These are phyloP conservation scores for Oceanodroma leucorhoa DNA, from an alignment of 2,797 vertebrate genomes.

Conservation along the genomic window DNA sequence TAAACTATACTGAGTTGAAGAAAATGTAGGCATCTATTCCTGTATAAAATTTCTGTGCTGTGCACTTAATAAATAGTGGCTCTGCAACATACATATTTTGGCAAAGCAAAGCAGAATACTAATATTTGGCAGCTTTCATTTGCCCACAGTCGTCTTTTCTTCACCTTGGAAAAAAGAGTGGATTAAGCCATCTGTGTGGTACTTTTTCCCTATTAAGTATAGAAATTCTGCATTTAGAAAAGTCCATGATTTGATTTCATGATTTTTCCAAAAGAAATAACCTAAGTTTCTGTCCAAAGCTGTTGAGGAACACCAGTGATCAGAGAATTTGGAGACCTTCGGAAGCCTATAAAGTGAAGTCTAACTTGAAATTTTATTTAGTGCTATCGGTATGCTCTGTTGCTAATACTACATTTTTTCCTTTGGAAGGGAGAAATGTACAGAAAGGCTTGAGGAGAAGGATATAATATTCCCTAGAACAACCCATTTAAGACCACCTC, in stretches of 20 bases:
- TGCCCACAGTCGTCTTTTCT: not conserved
- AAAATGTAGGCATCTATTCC: not conserved
- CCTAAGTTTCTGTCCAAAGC: not conserved
- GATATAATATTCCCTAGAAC: not conserved
- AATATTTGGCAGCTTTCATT: not conserved
- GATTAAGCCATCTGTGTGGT: not conserved
- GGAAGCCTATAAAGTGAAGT: not conserved
- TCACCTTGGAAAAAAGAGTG: not conserved
- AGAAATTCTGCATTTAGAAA: not conserved
- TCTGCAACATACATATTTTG: not conserved
- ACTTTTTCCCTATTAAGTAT: not conserved
- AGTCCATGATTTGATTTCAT: not conserved
- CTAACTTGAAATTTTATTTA: not conserved
- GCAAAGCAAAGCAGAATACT: not conserved
- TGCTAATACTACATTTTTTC: not conserved
- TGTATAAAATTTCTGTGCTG: not conserved
- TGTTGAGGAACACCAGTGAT: not conserved
- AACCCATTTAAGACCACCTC: not conserved
- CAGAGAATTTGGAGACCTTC: fast-evolving
- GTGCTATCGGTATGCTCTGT: not conserved
- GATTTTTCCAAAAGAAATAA: not conserved
- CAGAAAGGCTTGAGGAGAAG: not conserved
- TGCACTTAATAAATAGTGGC: not conserved
- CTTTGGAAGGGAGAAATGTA: not conserved
- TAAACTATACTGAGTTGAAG: not conserved